phyloP scores from a whole-genome alignment of 2,888 invertebrate species.

The Drosophila ezoana region DNA sequence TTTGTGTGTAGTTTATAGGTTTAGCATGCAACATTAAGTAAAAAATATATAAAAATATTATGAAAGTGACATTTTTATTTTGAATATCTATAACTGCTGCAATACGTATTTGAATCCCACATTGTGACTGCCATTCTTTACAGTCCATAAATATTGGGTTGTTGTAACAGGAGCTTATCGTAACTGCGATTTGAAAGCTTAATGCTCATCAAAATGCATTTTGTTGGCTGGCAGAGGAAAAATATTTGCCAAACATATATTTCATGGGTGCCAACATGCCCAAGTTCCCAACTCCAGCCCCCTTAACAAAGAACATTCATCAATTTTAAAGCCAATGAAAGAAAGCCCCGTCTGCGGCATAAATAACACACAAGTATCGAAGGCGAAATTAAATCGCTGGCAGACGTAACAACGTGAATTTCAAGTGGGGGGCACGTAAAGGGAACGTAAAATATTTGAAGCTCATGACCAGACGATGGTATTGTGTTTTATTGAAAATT shows the following conservation, averaged over 20 bases:
- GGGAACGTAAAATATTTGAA: slow-evolving; percentile 60
- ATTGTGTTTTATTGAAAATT: slow-evolving; percentile 63
- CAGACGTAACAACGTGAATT: slow-evolving; percentile 49
- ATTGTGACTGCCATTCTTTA: slow-evolving; percentile 5
- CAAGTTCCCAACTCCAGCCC: background rate
- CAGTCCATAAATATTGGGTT: slow-evolving; percentile 60
- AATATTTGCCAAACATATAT: slow-evolving; percentile 49
- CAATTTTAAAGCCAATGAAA: slow-evolving; percentile 68
- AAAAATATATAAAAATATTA: no score
- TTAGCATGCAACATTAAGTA: no score
- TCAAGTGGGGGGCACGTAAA: slow-evolving; percentile 64
- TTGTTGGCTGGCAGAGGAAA: slow-evolving; percentile 31
- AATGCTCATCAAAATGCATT: slow-evolving; percentile 64
- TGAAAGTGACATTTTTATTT: no score
- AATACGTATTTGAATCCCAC: slow-evolving; percentile 2
- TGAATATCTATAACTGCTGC: background rate
- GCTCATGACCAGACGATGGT: slow-evolving; percentile 47
- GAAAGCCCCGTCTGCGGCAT: slow-evolving; percentile 8
- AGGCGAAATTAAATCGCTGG: slow-evolving; percentile 43
- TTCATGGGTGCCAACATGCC: slow-evolving; percentile 22
- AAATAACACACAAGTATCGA: slow-evolving; percentile 10
- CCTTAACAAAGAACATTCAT: slow-evolving; percentile 54
- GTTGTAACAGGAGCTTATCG: slow-evolving; percentile 55
- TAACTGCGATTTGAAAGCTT: slow-evolving; percentile 58
- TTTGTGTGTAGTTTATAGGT: no score